A percentile compares a stretch with the other conserved stretches of the same genome.
phyloP scores from a whole-genome alignment of 2,888 invertebrate species.

The Ischnus inquisitorius region DNA sequence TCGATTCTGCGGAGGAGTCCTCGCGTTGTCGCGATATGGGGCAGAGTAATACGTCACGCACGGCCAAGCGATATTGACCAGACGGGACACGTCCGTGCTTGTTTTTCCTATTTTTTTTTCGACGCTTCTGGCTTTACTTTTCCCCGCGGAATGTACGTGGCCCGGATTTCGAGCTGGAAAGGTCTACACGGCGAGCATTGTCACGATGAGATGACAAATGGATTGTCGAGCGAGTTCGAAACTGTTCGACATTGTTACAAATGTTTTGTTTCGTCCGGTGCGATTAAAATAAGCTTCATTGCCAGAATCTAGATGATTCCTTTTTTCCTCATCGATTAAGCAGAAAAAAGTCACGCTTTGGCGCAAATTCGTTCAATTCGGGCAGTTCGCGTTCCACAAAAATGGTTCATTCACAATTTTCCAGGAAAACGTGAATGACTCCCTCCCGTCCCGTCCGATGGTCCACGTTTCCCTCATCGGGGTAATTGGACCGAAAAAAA shows the following conservation, averaged over 20 bases:
- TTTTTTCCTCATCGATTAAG: no score
- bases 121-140: no score
- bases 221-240: neutral
- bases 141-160: neutral
- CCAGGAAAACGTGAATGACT: slow-evolving; percentile 61
- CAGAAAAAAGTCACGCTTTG: neutral
- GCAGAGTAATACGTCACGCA: slow-evolving; percentile 65
- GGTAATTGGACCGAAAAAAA: slow-evolving; percentile 59
- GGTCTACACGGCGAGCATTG: slow-evolving; percentile 27
- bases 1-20: slow-evolving; percentile 64
- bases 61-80: slow-evolving; percentile 46
- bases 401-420: slow-evolving; percentile 61
- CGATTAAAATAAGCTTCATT: no score
- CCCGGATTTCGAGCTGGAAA: slow-evolving; percentile 27
- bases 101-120: slow-evolving; percentile 6
- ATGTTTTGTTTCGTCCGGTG: no score
- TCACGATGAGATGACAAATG: slow-evolving; percentile 52
- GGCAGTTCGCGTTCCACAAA: slow-evolving; percentile 48
- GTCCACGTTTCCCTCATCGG: slow-evolving; percentile 24
- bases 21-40: slow-evolving; percentile 50
- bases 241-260: no score
- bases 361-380: slow-evolving; percentile 7
- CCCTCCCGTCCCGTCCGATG: slow-evolving; percentile 5
- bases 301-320: no score
- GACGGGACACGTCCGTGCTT: slow-evolving; percentile 51